Evolutionary conservation across 1,140 invertebrate genomes (phyloP).

Genomic region (Aphidius gifuensis): DNA sequence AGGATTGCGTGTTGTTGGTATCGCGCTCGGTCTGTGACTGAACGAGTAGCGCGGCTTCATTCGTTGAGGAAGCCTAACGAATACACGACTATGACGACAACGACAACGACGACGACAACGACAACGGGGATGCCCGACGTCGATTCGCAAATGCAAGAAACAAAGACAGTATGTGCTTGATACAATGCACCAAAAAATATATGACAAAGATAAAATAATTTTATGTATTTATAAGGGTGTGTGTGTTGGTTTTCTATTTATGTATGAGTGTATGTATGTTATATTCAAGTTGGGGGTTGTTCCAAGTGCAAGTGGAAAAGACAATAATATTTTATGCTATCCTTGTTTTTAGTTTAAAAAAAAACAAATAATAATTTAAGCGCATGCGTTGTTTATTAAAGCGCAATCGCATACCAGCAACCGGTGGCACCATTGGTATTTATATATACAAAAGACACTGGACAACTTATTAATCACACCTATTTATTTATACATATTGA

Average conservation of each 20-base stretch:
- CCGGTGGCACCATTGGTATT: constrained; percentile 39
- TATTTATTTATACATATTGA: neutral
- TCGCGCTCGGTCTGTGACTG: constrained; percentile 28
- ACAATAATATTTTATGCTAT: neutral
- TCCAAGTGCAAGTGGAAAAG: neutral
- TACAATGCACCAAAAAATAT: constrained; percentile 1
- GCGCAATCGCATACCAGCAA: constrained; percentile 32
- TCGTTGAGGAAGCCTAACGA: constrained; percentile 9
- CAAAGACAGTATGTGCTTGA: neutral
- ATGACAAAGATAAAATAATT: constrained; percentile 1
- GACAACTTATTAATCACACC: constrained; percentile 27
- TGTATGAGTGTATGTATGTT: no score
- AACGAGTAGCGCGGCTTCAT: constrained; percentile 27
- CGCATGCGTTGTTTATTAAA: neutral
- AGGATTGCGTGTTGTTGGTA: constrained; percentile 21
- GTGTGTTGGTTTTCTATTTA: no score
- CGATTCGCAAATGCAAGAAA: neutral
- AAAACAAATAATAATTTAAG: no score
- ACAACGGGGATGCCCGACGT: constrained; percentile 21
- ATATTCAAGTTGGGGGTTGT: no score
- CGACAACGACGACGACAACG: constrained; percentile 6
- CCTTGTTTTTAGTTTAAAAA: no score
- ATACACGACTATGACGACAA: no score
- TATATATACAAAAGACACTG: constrained; percentile 29
- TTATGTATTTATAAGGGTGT: no score